Base-by-base conservation (phyloP, 2,113 vertebrate species). In the Tilapia sparmanii region DNA sequence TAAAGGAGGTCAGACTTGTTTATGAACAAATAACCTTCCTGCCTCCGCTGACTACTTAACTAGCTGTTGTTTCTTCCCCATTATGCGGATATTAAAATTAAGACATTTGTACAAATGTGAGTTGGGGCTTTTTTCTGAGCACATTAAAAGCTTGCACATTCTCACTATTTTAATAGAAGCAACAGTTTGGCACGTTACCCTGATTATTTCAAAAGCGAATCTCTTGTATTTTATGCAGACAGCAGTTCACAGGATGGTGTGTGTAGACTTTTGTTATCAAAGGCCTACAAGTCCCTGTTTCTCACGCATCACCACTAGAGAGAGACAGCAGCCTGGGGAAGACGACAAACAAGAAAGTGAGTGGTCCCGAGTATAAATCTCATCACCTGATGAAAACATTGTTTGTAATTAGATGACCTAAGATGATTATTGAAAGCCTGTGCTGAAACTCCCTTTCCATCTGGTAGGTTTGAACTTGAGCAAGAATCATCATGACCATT, bases 281-380 rank as follows among this genome's bases (percentile, higher is more conserved):
- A 81, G 71, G 26, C 61, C 68, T 38, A n/a, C 4, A 31, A 78
- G 45, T 52, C 45, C 53, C 13, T 78, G 16, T 86, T 90, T 92
- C 53, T 91, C 55, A 50, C 61, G 5, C 31, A 9, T 81, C 83
- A 63, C 87, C 94, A 93, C 94, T 92, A 95, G 94, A 91, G 95
- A 92, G 93, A 86, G 94, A 91, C 88, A 91, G 87, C 63, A 81
- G 52, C 89, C 92, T 90, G 80, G 85, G 80, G 89, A 87, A 82
- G 24, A 57, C 3, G 22, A 4, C 22, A 53, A 63, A 84, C 53
- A n/a, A 24, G 63, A 22, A 85, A 42, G 19, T 57, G 66, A 79
- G 47, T 19, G 26, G 57, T 82, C 66, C 66, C 24, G 16, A 42
- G 29, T 52, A 47, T 68, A 80, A 50, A 85, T 87, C 59, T 91